Evolutionary conservation across 2,797 vertebrate species (phyloP).

Genomic region (Pampus argenteus): DNA sequence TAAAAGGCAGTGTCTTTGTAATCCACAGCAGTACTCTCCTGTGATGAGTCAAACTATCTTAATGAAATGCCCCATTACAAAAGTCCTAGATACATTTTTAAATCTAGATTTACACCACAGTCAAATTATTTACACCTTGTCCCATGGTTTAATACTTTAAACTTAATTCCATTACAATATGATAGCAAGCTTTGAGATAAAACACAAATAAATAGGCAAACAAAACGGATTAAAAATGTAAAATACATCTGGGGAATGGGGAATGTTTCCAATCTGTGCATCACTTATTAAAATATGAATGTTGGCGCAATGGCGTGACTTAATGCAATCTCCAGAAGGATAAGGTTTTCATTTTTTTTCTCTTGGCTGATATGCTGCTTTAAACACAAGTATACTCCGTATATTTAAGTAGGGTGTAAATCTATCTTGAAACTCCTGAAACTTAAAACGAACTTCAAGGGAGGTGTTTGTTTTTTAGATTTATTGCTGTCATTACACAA

Average conservation of each 20-base stretch:
- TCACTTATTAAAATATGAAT: slow-evolving; percentile 5
- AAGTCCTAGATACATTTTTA: background rate
- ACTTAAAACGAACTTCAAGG: slow-evolving; percentile 65
- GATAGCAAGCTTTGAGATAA: background rate
- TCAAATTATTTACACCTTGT: background rate
- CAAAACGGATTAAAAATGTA: background rate
- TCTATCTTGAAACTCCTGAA: slow-evolving; percentile 34
- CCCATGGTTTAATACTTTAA: background rate
- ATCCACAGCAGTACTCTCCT: no score
- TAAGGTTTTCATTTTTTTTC: background rate
- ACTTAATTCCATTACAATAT: no score
- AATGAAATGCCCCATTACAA: background rate
- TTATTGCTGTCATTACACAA: slow-evolving; percentile 78
- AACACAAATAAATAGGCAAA: background rate
- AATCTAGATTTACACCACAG: background rate
- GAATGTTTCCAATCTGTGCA: slow-evolving; percentile 2
- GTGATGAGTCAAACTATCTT: background rate
- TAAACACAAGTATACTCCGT: background rate
- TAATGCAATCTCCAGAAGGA: background rate
- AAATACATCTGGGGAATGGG: background rate
- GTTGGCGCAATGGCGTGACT: background rate
- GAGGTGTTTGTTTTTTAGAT: slow-evolving; percentile 71
- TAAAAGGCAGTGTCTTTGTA: no score
- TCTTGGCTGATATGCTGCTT: background rate
- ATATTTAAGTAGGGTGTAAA: slow-evolving; percentile 11